Evolutionary conservation across 2,797 vertebrate genomes (phyloP).

Genomic region (Premnoplex brunnescens): DNA sequence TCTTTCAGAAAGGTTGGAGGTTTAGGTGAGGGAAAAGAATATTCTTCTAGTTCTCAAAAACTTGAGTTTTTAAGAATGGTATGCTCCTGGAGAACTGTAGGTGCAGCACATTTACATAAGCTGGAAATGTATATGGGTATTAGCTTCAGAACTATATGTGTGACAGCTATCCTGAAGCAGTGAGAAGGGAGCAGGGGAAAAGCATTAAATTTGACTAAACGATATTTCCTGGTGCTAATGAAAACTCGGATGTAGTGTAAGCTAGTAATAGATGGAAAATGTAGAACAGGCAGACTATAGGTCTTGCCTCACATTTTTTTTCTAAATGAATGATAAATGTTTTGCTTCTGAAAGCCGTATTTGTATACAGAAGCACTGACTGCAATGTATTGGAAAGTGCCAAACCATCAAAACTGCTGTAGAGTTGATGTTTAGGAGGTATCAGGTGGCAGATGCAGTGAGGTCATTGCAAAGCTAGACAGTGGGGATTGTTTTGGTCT

Average conservation of each 20-base stretch:
- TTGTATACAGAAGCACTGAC: neutral
- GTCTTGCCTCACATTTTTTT: neutral
- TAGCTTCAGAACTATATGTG: neutral
- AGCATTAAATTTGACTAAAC: neutral
- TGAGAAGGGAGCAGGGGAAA: rapidly evolving
- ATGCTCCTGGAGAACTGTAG: neutral
- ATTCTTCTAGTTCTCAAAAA: neutral
- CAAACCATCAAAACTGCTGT: neutral
- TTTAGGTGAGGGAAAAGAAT: neutral
- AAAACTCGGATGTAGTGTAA: neutral
- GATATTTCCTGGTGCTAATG: neutral
- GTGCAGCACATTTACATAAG: neutral
- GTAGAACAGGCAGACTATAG: neutral
- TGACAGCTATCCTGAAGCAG: neutral
- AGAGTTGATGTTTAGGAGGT: neutral
- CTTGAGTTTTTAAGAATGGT: neutral
- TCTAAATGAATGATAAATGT: neutral
- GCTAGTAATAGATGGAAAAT: neutral
- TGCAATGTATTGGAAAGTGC: neutral
- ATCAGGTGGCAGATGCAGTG: rapidly evolving
- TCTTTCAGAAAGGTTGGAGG: neutral
- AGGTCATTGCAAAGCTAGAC: neutral
- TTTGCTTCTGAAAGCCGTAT: neutral
- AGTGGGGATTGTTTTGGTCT: rapidly evolving
- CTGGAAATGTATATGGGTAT: neutral